Percentiles rank a stretch among this genome's conserved stretches.
Conservation (phyloP, 2,113 vertebrate genomes). For the Clinocottus analis region DNA sequence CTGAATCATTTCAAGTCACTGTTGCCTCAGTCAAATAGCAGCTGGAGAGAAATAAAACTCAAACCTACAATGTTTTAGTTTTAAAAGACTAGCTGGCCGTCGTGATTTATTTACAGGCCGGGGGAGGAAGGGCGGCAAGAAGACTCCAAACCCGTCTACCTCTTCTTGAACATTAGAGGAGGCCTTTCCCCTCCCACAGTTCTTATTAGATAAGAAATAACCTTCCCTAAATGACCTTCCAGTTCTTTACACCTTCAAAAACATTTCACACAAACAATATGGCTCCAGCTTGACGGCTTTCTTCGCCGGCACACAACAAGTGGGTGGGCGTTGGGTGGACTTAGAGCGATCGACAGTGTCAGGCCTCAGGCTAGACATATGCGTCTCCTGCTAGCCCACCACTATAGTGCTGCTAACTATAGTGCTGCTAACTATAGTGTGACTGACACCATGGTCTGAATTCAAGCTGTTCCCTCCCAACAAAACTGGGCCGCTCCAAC, state of each 20-base stretch:
- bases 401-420: constrained; percentile 64
- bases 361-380: constrained; percentile 53
- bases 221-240: constrained; percentile 2
- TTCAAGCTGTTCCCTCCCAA: constrained; percentile 58
- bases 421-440: constrained; percentile 72
- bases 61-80: background rate
- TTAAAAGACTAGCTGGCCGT: too few species aligned
- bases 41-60: background rate
- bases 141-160: background rate
- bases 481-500: background rate
- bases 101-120: constrained; percentile 9
- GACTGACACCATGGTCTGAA: constrained; percentile 54
- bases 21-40: background rate
- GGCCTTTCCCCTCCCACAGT: background rate
- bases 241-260: constrained; percentile 26
- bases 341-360: constrained; percentile 61
- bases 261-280: background rate
- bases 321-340: background rate
- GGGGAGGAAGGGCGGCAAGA: background rate
- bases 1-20: background rate
- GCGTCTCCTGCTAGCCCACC: constrained; percentile 31
- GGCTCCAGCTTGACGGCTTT: background rate
- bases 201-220: constrained; percentile 39
- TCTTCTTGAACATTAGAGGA: background rate
- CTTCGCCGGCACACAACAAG: constrained; percentile 7